Base-by-base conservation (phyloP, 2,797 vertebrate species). In the Schizopygopsis pylzovi region DNA sequence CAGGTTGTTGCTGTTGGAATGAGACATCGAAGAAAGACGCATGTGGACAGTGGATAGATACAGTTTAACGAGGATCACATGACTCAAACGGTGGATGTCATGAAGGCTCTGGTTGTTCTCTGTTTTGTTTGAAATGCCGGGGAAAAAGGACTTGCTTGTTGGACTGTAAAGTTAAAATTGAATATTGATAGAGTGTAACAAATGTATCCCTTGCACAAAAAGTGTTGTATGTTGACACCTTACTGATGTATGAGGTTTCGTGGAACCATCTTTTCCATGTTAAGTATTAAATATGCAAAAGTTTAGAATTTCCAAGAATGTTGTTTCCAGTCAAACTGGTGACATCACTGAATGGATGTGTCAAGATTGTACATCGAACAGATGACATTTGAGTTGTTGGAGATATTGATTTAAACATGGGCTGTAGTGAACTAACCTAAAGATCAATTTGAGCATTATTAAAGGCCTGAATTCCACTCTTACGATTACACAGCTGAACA, bases 121-220 rank as follows among this genome's bases (percentile, higher is more conserved):
- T 72, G 68, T 87, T 82, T 86, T 87, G 82, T 89, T 85, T 67
- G 72, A 87, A 80, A 71, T 70, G 72, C 45, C 22, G 65, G 33
- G 20, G 56, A 84, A 45, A 45, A 83, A n/a, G 88, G 85, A 88
- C 86, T 76, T 81, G 86, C 85, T 83, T 87, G 79, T 87, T 87
- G 76, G 73, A 88, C 54, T 88, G 85, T 85, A 89, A 87, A 54
- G 76, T 89, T 88, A 73, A 86, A 88, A 88, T 37, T 83, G 71
- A 89, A 88, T 88, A 86, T 90, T 88, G 86, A 90, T 87, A 86
- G 84, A 88, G 86, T 90, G 86, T 88, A 90, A 88, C 76, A 88
- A 89, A 88, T 89, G 82, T 89, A 88, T 88, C 70, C 80, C 86
- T 90, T 84, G 71, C 89, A 85, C 75, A 88, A 77, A 81, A 86